Evolutionary conservation across 1,140 invertebrate species (phyloP), one percentile per base, ranked within the genome.

Genomic region (Papilio aristodemus): DNA sequence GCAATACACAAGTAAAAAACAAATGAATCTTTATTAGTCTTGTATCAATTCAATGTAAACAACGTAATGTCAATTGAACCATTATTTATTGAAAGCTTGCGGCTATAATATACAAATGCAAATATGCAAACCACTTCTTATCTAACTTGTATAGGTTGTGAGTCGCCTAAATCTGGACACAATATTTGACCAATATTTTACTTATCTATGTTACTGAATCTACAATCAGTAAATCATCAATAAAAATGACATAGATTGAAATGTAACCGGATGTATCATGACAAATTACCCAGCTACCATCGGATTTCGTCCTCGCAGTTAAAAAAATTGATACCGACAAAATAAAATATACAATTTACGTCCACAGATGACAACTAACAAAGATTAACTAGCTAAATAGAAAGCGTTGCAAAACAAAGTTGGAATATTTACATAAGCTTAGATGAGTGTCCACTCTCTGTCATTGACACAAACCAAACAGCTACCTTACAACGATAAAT

Each of bases 331-430:
- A 2, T 19, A 2, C 4, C 17, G 0, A 10, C 6, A 10, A 19
- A 0, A 50, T 50, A 54, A 54, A 54, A 54, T 22, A 54, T 25
- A 54, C 10, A 25, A 13, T 22, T 22, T 19, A 50, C 22, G 46
- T 54, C 10, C 9, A 8, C 4, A 11, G 46, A 54, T 54, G 46
- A 54, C 46, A 54, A 54, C 17, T 54, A 22, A 32, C 27, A 32
- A 9, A 46, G 22, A 13, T 54, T 54, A 22, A 22, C 19, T 22
- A 54, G 1, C 9, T 22, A 54, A 54, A 54, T 54, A 54, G 46
- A 54, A 54, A 54, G 46, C 46, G 46, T 54, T 54, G 46, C 46
- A 54, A 54, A 54, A 54, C 46, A 54, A 54, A 54, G 46, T 11
- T 54, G 10, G 46, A 11, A 11, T 54, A 54, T 54, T 54, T 54